A percentile compares a stretch with the other conserved stretches of the same genome.
These are phyloP conservation scores for Anthoptus insignis DNA, from an alignment of 2,888 invertebrate species.

Conservation along the genomic window DNA sequence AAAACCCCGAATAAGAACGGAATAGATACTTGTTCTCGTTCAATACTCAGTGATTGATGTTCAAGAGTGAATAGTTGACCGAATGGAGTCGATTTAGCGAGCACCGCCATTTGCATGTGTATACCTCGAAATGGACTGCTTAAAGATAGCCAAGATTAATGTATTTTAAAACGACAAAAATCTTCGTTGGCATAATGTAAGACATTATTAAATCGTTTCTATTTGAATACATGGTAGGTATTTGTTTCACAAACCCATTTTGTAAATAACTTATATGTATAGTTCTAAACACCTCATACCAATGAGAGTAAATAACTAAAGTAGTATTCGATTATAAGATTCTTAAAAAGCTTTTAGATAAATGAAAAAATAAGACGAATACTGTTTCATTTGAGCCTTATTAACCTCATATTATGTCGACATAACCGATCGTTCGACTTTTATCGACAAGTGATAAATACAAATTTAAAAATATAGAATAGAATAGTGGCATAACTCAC, in stretches of 20 bases:
- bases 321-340: no score
- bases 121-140: constrained; percentile 55
- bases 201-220: background rate
- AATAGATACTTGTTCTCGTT: constrained; percentile 62
- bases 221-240: background rate
- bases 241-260: no score
- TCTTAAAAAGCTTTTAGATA: no score
- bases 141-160: constrained; percentile 50
- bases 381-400: no score
- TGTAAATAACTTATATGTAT: no score
- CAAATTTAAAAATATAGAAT: constrained; percentile 13
- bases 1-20: constrained; percentile 44
- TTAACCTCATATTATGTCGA: background rate
- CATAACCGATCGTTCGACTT: background rate
- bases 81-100: constrained; percentile 81
- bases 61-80: constrained; percentile 74
- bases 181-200: background rate
- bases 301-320: no score
- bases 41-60: constrained; percentile 77
- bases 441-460: background rate
- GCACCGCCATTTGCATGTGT: constrained; percentile 79
- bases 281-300: no score
- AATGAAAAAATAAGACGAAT: no score
- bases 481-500: constrained; percentile 26
- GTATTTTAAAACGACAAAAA: constrained; percentile 50